phyloP scores from a whole-genome alignment of 2,797 vertebrate genomes.

The Eutrigla gurnardus region DNA sequence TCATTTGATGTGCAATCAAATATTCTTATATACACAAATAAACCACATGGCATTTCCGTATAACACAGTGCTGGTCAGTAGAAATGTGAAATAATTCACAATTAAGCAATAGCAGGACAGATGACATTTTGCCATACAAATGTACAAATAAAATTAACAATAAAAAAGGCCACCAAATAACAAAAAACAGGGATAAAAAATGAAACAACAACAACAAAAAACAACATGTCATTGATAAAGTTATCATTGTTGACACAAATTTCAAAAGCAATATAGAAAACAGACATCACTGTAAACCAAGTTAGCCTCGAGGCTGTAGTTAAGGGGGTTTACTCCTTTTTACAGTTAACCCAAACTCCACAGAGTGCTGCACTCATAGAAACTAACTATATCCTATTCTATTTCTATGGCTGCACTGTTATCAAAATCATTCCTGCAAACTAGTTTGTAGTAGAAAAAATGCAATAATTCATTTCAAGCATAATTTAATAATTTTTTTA shows the following conservation, averaged over 20 bases:
- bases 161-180: conserved; percentile 2
- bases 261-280: conserved; percentile 9
- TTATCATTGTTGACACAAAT: neutral
- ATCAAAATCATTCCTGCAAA: conserved; percentile 1
- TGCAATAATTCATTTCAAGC: neutral
- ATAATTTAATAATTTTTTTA: neutral
- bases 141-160: neutral
- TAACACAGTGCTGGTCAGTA: conserved; percentile 19
- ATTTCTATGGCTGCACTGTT: neutral
- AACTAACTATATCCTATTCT: no score
- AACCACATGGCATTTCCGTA: conserved; percentile 6
- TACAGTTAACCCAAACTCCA: neutral
- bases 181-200: neutral
- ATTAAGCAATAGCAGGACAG: neutral
- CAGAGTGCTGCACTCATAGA: neutral
- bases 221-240: neutral
- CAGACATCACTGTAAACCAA: conserved; percentile 23
- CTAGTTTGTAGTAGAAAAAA: neutral
- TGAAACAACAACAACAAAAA: neutral
- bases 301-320: neutral
- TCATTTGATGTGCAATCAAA: conserved; percentile 18
- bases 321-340: neutral
- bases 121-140: neutral
- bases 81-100: conserved; percentile 10
- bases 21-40: conserved; percentile 23